Base-by-base conservation (phyloP, 2,113 vertebrate genomes). In the Lophura nycthemera region DNA sequence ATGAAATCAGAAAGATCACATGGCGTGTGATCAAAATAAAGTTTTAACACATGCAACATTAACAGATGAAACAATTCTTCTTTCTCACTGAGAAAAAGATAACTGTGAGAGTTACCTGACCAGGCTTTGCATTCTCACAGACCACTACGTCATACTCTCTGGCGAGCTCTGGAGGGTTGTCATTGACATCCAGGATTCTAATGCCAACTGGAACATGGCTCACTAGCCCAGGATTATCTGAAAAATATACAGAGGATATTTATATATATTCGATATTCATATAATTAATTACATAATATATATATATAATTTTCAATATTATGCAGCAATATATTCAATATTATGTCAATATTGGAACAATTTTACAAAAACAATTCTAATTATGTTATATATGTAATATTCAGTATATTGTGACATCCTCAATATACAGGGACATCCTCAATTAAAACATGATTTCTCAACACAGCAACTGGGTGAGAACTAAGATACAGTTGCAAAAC, bases 141-240 rank as follows among this genome's bases (percentile, higher is more conserved):
- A 99, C 98, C 14, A 99, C 97, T 94, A 99, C 97, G 86, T 99
- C 98, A 85, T 99, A 98, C 32, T 99, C 98, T 56, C 97, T 98
- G 61, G 97, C 97, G 61, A 99, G 97, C 91, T 99, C 97, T 0
- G 99, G 99, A 10, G 98, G 98, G 88, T 99, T 99, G 98, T 99
- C 99, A 83, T 99, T 99, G 94, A 99, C 90, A 66, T 99, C 99
- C 78, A 99, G 97, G 66, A 99, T 98, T 98, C 98, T 98, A 95
- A 99, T 96, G 74, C 97, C 98, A 93, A 99, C 98, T 7, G 98
- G 98, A 84, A 99, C 98, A 3, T 98, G 98, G 90, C 98, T 99
- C 95, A 99, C 97, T 57, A 99, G 98, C 48, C 71, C 97, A 80
- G 98, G 98, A 95, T 98, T 99, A 93, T 98, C 99, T 99, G 98